Evolutionary conservation across 2,797 vertebrate species (phyloP), one percentile per base, ranked within the genome.

Genomic region (Pangasius krempfi): DNA sequence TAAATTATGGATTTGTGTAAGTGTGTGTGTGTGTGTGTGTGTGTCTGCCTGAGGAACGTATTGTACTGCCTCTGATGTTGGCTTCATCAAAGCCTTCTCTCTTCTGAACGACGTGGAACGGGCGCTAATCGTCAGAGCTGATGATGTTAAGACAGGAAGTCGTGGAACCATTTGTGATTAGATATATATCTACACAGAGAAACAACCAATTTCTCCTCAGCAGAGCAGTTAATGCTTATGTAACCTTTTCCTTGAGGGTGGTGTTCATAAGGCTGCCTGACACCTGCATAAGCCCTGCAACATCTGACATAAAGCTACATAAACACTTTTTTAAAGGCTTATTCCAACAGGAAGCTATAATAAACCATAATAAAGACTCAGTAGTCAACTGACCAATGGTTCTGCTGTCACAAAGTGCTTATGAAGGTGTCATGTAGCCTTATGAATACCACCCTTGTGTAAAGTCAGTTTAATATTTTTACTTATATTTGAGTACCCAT

Each of bases 11-110:
- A 52, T 78, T 8, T 52, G 47, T 16, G 14, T 13, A 78, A 22
- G 18, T 22, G 70, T 52, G 8, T 52, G 50, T 50, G 14, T 52
- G 47, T 16, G 14, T 13, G 52, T 6, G 18, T 25, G 58, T 60
- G 44, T 50, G 73, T 78, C 47, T 52, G 75, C 47, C 47, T 9
- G 75, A 30, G 75, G 70, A 86, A 52, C 58, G 54, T 25, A 56
- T 60, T 60, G 54, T 40, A 22, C 86, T 47, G 85, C 64, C 60
- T 91, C 64, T 90, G 87, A 92, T 89, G 56, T 80, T 40, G 54
- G 56, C 84, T 75, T 86, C 88, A 86, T 91, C 87, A 91, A 90
- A 92, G 92, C 85, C 22, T 86, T 50, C 76, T 73, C 80, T 89
- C 70, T 90, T 92, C 86, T 81, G 84, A 90, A 86, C 89, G 73